These are phyloP conservation scores for Telmatochromis bifrenatus DNA, from an alignment of 2,113 vertebrate genomes.

Conservation along the genomic window DNA sequence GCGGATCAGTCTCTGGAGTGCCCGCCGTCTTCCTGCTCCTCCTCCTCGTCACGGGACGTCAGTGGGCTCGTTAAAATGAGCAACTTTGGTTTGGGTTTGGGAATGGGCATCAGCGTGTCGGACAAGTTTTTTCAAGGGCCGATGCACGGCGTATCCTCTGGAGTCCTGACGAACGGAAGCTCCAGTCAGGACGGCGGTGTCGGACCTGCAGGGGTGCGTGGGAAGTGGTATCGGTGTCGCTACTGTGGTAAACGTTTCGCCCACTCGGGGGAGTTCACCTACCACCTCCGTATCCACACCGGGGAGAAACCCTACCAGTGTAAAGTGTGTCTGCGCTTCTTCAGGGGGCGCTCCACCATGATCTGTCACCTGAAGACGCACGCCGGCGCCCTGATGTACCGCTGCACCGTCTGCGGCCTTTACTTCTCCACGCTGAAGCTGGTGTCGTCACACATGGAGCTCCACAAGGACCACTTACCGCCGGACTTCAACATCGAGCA, in stretches of 20 bases:
- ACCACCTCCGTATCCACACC: slow-evolving; percentile 94
- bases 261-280: slow-evolving; percentile 97
- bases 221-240: slow-evolving; percentile 91
- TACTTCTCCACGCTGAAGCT: slow-evolving; percentile 97
- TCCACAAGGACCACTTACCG: slow-evolving; percentile 90
- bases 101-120: slow-evolving; percentile 42
- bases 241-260: slow-evolving; percentile 94
- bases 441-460: slow-evolving; percentile 92
- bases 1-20: slow-evolving; percentile 53
- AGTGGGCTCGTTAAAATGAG: slow-evolving; percentile 40
- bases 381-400: slow-evolving; percentile 95
- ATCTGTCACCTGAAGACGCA: slow-evolving; percentile 99
- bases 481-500: slow-evolving; percentile 95
- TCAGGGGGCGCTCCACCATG: slow-evolving; percentile 95
- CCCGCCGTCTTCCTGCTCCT: slow-evolving; percentile 38
- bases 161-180: slow-evolving; percentile 36
- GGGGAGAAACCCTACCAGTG: slow-evolving; percentile 98
- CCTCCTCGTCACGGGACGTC: slow-evolving; percentile 46
- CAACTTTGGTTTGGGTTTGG: slow-evolving; percentile 35
- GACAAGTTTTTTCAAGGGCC: slow-evolving; percentile 64
- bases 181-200: slow-evolving; percentile 32
- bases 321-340: slow-evolving; percentile 96
- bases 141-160: slow-evolving; percentile 34
- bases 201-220: slow-evolving; percentile 62
- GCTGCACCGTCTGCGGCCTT: slow-evolving; percentile 90